Conservation (phyloP, 2,797 vertebrate genomes). For the Thripadectes ignobilis region DNA sequence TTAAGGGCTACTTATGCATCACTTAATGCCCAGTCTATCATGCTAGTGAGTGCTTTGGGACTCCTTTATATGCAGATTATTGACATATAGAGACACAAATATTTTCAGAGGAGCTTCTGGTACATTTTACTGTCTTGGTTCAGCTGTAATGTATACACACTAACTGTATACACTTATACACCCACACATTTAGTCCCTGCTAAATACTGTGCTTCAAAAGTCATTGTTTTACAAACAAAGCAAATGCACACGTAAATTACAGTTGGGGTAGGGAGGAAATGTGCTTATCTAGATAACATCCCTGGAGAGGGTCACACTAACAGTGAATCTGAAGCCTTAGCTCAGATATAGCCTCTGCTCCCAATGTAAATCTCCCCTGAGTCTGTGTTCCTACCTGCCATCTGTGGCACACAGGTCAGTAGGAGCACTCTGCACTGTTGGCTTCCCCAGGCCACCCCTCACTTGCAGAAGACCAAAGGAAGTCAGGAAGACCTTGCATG, state of each 20-base stretch:
- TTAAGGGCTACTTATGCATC: conserved; percentile 6
- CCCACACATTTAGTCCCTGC: background rate
- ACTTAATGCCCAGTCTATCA: conserved; percentile 5
- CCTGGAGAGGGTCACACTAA: background rate
- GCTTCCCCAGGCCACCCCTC: background rate
- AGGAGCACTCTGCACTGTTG: background rate
- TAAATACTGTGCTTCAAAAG: background rate
- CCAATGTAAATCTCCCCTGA: background rate
- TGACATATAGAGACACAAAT: background rate
- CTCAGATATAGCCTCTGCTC: background rate
- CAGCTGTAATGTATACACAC: background rate
- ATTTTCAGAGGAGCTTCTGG: conserved; percentile 29
- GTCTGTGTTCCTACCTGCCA: background rate
- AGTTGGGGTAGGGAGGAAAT: background rate
- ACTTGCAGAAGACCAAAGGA: background rate
- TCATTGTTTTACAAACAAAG: background rate
- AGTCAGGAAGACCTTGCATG: background rate
- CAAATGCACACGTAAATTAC: background rate
- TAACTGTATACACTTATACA: background rate
- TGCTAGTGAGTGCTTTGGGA: conserved; percentile 2
- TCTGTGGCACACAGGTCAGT: background rate
- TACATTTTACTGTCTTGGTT: background rate
- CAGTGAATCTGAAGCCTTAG: background rate
- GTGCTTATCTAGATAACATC: background rate
- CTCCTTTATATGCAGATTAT: conserved; percentile 52